phyloP scores from a whole-genome alignment of 2,888 invertebrate species.

The Dryadula phaetusa region DNA sequence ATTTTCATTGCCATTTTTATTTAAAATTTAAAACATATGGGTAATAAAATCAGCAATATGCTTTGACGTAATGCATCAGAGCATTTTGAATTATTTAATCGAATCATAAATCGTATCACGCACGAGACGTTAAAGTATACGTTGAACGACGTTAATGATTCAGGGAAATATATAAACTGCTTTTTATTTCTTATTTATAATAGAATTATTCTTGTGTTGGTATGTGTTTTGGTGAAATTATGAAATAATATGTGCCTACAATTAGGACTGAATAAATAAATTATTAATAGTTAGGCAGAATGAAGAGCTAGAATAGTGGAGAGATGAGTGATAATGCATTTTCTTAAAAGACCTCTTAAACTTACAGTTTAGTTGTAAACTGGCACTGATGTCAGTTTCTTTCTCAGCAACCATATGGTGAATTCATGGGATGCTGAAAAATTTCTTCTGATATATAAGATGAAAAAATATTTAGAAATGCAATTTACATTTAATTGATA shows the following conservation, averaged over 20 bases:
- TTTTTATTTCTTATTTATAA: conserved; percentile 21
- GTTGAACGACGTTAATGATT: conserved; percentile 35
- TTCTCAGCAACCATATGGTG: no score
- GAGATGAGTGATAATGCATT: no score
- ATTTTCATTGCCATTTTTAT: conserved; percentile 13
- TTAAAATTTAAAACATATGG: not conserved
- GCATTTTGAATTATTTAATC: not conserved
- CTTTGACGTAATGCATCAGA: not conserved
- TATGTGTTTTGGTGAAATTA: not conserved
- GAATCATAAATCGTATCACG: conserved; percentile 27
- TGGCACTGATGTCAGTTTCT: no score
- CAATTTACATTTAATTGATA: no score
- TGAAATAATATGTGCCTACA: not conserved
- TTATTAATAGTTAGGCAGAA: no score
- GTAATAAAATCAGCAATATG: conserved; percentile 27
- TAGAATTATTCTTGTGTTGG: not conserved
- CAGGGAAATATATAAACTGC: conserved; percentile 36
- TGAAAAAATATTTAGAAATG: no score
- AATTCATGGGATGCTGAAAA: no score
- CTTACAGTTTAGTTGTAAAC: no score
- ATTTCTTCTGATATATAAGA: no score
- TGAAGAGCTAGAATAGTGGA: no score
- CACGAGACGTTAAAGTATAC: conserved; percentile 29
- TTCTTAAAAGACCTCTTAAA: no score
- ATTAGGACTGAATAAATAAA: no score